A percentile compares a stretch with the other conserved stretches of the same genome.
Evolutionary conservation across 2,797 vertebrate species (phyloP).

Genomic region (Eupleurogrammus muticus): DNA sequence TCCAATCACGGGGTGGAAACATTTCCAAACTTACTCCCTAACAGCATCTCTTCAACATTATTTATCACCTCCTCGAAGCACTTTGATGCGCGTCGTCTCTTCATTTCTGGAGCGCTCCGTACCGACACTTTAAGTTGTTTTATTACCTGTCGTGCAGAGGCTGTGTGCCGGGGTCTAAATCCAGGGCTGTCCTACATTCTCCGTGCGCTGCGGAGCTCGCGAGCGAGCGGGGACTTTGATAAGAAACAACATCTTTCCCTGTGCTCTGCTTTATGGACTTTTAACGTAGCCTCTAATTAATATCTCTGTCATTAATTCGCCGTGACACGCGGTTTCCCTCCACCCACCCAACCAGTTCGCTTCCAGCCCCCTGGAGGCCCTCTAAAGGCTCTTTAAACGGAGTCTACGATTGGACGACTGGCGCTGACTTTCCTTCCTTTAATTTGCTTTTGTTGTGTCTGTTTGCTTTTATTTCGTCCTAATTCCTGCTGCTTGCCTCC

Average conservation of each 20-base stretch:
- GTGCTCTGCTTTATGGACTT: slow-evolving; percentile 74
- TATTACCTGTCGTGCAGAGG: slow-evolving; percentile 33
- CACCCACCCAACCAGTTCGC: slow-evolving; percentile 48
- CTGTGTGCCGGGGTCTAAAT: slow-evolving; percentile 40
- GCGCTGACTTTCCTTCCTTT: slow-evolving; percentile 15
- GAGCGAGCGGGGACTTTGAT: slow-evolving; percentile 47
- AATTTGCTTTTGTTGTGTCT: neutral
- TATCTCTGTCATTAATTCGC: slow-evolving; percentile 79
- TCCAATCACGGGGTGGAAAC: slow-evolving; percentile 37
- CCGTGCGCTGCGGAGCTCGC: slow-evolving; percentile 15
- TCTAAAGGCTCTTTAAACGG: slow-evolving; percentile 37
- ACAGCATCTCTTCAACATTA: slow-evolving; percentile 18
- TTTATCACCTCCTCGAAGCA: slow-evolving; percentile 26
- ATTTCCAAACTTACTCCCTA: slow-evolving; percentile 33
- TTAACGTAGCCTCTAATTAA: slow-evolving; percentile 83
- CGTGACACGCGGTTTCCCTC: slow-evolving; percentile 72
- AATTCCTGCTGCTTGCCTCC: slow-evolving; percentile 1
- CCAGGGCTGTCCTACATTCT: slow-evolving; percentile 74
- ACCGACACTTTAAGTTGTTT: slow-evolving; percentile 36
- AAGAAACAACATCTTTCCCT: slow-evolving; percentile 69
- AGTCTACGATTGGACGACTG: slow-evolving; percentile 25
- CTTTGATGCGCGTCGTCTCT: slow-evolving; percentile 48
- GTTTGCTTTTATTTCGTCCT: too few species aligned
- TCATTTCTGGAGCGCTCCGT: slow-evolving; percentile 26
- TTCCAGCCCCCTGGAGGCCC: slow-evolving; percentile 56